These are phyloP conservation scores for Tichodroma muraria DNA, from an alignment of 2,113 vertebrate genomes.

Conservation along the genomic window DNA sequence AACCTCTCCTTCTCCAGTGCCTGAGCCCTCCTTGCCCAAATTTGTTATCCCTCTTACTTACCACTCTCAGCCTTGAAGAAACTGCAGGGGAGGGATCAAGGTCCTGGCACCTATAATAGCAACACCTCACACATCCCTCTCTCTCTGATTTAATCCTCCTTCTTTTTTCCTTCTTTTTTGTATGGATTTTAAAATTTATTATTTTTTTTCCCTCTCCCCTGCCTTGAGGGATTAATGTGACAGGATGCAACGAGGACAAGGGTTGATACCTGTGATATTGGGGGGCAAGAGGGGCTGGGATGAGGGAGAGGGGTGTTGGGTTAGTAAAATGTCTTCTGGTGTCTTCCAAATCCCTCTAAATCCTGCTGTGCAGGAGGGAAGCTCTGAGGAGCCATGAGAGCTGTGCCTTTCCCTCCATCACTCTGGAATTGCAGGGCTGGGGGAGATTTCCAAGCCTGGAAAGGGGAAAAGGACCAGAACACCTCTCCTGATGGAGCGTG, in stretches of 20 bases:
- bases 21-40: background rate
- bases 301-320: background rate
- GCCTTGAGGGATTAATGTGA: background rate
- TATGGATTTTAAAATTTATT: background rate
- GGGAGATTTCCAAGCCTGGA: background rate
- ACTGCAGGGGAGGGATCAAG: background rate
- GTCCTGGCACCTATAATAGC: background rate
- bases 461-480: background rate
- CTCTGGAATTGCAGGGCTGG: rapidly evolving
- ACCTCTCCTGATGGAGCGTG: rapidly evolving
- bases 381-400: background rate
- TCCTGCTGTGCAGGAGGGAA: background rate
- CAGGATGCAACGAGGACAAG: background rate
- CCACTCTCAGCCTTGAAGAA: background rate
- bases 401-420: background rate
- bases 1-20: rapidly evolving
- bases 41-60: background rate
- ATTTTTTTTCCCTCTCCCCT: background rate
- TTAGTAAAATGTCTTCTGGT: too few relatives aligned
- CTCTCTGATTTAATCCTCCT: background rate
- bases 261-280: rapidly evolving
- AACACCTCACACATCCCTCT: background rate
- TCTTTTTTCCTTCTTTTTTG: background rate
- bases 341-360: background rate
- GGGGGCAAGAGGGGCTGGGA: background rate